Conservation (phyloP, 2,113 vertebrate species). For the Notiomystis cincta region DNA sequence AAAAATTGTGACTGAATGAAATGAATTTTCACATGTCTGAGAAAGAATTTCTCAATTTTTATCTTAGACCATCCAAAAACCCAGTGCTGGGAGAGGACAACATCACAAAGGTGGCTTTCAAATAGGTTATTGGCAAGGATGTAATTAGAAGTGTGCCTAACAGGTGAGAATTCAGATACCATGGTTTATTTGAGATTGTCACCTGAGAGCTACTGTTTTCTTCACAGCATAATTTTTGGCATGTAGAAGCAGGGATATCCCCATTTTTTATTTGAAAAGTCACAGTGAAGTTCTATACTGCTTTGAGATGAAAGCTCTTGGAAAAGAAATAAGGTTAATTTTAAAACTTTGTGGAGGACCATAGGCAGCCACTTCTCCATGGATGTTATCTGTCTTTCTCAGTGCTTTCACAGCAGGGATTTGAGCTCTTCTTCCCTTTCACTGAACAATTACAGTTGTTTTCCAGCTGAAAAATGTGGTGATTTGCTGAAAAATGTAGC, state of each 20-base stretch:
- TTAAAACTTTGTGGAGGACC: background rate
- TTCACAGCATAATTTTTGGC: background rate
- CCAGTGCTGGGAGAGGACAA: background rate
- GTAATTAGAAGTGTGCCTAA: background rate
- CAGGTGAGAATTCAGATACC: background rate
- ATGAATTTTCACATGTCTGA: background rate
- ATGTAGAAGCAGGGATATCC: background rate
- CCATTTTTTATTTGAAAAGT: background rate
- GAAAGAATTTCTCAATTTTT: background rate
- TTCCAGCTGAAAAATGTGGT: background rate
- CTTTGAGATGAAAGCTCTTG: background rate
- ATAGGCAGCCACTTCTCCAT: background rate
- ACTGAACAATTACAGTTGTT: background rate
- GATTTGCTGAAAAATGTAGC: background rate
- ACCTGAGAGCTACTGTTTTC: background rate
- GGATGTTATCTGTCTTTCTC: background rate
- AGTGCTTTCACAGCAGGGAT: background rate
- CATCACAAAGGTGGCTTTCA: background rate
- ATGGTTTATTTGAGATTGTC: background rate
- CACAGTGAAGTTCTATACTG: background rate
- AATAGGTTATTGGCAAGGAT: background rate
- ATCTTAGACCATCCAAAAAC: background rate
- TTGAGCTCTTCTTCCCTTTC: background rate
- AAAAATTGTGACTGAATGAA: background rate
- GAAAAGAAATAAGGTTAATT: background rate